Evolutionary conservation across 1,140 invertebrate genomes (phyloP).

Genomic region (Lethrus apterus): DNA sequence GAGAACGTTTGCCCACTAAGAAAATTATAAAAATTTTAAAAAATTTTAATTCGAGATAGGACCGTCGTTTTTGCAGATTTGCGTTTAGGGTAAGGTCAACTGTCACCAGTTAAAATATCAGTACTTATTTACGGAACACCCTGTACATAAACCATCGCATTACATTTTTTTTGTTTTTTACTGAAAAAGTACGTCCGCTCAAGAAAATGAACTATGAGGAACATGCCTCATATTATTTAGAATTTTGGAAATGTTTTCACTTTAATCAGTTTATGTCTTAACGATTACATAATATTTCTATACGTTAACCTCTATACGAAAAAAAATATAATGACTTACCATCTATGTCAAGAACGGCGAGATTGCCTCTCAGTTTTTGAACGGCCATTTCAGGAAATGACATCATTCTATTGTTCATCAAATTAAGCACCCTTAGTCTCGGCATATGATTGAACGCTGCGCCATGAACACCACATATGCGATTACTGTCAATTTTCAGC

Average conservation of each 20-base stretch:
- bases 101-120: too few relatives aligned
- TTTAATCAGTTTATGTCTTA: neutral
- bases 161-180: too few relatives aligned
- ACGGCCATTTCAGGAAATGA: conserved; percentile 68
- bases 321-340: conserved; percentile 48
- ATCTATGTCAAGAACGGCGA: conserved; percentile 76
- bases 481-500: conserved; percentile 70
- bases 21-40: too few relatives aligned
- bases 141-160: too few relatives aligned
- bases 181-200: too few relatives aligned
- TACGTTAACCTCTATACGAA: neutral
- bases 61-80: too few relatives aligned
- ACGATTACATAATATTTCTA: neutral
- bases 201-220: too few relatives aligned
- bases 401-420: conserved; percentile 70
- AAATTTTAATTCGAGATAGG: too few relatives aligned
- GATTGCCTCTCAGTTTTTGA: conserved; percentile 65
- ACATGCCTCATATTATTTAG: too few relatives aligned
- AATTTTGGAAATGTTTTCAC: neutral
- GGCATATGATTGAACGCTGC: conserved; percentile 76
- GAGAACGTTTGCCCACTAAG: too few relatives aligned
- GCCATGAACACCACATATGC: conserved; percentile 60
- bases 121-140: too few relatives aligned
- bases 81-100: too few relatives aligned
- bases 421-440: conserved; percentile 66